Base-by-base conservation (phyloP, 2,888 invertebrate species). In the Hirtodrosophila confusa region DNA sequence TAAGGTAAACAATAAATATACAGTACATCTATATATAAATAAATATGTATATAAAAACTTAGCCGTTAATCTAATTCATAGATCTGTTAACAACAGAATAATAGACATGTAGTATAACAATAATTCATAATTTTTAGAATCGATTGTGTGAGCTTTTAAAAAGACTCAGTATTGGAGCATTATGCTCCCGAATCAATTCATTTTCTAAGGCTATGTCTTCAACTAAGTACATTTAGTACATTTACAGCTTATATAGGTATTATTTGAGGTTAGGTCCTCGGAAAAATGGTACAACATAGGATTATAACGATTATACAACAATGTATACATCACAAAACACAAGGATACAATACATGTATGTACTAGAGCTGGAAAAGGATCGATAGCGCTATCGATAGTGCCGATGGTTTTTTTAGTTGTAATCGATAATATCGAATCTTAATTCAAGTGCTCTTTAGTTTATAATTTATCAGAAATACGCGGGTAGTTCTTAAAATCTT, bases 221-320 rank as follows among this genome's bases (percentile, higher is more conserved):
- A 33, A 37, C 12, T 41, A 41, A 44, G 11, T 35, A 33, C 12
- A n/a, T 53, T 29, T 23, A 44, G 11, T 35, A 33, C 12, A n/a
- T 53, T 29, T 23, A 45, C 29, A 53, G 23, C 45, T 43, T 27
- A 48, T 39, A 44, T 11, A 37, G 29, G 36, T 10, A 24, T 41
- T 36, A 44, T 54, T 53, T 69, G 41, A 37, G 69, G 62, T 74
- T 67, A 67, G 43, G 37, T 54, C 43, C 49, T 47, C 39, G 50
- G 9, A 37, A 50, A 47, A 41, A 60, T 63, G 70, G 51, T 64
- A 53, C 40, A 60, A 68, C 47, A 67, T 35, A 47, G 47, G 70
- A 54, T 55, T 75, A 57, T 54, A 66, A 64, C 50, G 50, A 50
- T 70, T 55, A 67, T 58, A 73, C 68, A 67, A 62, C 73, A 67